Evolutionary conservation across 2,888 invertebrate species (phyloP), one percentile per base, ranked within the genome.

Genomic region (Limnephilus marmoratus): DNA sequence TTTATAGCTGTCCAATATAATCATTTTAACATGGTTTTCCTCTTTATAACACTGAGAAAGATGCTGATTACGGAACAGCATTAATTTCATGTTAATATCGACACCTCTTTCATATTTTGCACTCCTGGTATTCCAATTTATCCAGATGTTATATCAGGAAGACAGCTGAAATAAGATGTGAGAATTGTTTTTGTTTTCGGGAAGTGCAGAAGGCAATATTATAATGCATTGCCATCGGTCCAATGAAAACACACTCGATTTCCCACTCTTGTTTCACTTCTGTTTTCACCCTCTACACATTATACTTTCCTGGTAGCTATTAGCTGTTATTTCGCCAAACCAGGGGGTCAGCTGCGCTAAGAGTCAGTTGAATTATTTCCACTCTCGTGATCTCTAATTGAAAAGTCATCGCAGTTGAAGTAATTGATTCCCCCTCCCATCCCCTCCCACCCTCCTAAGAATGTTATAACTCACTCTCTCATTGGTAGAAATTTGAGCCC

Each of bases 381-480:
- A 96, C 95, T 96, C 96, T 96, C 96, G 96, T 96, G 96, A 96
- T 96, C 96, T 96, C 96, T 96, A 96, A 96, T 96, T 96, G 96
- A 96, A 96, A 96, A 96, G 96, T 96, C 96, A 96, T 96, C 96
- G 96, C 96, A 96, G 96, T 95, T 95, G 95, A 96, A 96, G 95
- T 96, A 96, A 96, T 96, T 96, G 93, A 93, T 95, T 95, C 95
- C 68, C 90, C 85, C 37, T 34, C 85, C 82, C 31, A 9, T 37
- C 37, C 68, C 34, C 53, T 85, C 68, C 29, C 49, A 9, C 68
- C 37, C 68, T 24, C 37, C 37, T 29, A 49, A 37, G n/a, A 86
- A 29, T 86, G 86, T 86, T 45, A 45, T 86, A 68, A 68, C 68
- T 86, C 86, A 85, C 85, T 86, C 86, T 45, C 86, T 86, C 81